A percentile compares a stretch with the other conserved stretches of the same genome.
Evolutionary conservation across 2,888 invertebrate genomes (phyloP).

Genomic region (Cheilosia vulpina): DNA sequence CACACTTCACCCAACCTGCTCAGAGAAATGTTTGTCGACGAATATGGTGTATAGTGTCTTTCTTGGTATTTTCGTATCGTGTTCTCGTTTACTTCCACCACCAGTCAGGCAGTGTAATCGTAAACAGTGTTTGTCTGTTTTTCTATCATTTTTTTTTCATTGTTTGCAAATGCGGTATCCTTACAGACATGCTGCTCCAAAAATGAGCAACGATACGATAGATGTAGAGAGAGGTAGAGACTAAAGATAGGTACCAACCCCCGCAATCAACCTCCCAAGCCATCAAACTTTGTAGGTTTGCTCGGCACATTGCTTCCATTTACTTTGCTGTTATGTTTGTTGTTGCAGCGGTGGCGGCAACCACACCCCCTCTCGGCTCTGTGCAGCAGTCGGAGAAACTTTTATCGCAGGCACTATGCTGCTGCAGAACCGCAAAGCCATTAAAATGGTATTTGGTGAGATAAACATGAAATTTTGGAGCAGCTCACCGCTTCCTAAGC

Average conservation of each 20-base stretch:
- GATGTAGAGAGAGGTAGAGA: neutral
- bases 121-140: constrained; percentile 24
- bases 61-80: constrained; percentile 34
- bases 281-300: constrained; percentile 39
- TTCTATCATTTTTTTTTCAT: neutral
- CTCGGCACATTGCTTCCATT: constrained; percentile 56
- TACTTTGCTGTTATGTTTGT: constrained; percentile 56
- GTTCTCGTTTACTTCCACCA: constrained; percentile 17
- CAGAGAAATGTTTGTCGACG: constrained; percentile 28
- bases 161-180: constrained; percentile 16
- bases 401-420: constrained; percentile 69
- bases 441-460: constrained; percentile 73
- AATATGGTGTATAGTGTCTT: constrained; percentile 6
- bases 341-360: constrained; percentile 35
- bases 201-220: constrained; percentile 10
- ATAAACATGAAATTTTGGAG: constrained; percentile 71
- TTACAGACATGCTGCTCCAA: constrained; percentile 31
- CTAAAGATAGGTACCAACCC: neutral
- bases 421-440: constrained; percentile 70
- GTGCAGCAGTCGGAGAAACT: constrained; percentile 37
- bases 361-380: constrained; percentile 21
- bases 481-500: constrained; percentile 46
- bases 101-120: constrained; percentile 37
- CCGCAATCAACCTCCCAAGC: constrained; percentile 1
- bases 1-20: neutral